Base-by-base conservation (phyloP, 2,797 vertebrate species). In the Lindbergichthys nudifrons region DNA sequence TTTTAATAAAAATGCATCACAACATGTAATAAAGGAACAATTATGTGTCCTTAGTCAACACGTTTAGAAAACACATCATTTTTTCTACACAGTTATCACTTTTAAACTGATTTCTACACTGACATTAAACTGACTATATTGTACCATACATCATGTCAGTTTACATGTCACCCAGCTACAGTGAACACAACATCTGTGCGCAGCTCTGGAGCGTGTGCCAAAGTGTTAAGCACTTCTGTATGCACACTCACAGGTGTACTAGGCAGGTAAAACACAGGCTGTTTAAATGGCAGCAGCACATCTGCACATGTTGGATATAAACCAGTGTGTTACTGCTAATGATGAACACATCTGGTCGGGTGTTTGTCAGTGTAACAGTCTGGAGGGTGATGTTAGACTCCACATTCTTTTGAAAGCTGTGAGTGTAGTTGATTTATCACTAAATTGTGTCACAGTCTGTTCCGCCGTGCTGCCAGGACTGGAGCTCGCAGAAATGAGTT, bases 131-230 rank as follows among this genome's bases (percentile, higher is more conserved):
- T 36, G 32, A 36, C 32, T 36, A 36, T 36, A 36, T 32, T 36
- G 8, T 9, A 9, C 7, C 32, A 36, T 36, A 21, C 36, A 23
- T 41, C 66, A 51, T 14, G 46, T 43, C 43, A 18, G 39, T 26
- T 48, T 42, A 23, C 36, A 51, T 15, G 42, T 52, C 61, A 50
- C 26, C 52, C 64, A 32, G 50, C 39, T 19, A 39, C 48, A 65
- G 36, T 26, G 63, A 52, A 52, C 36, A 54, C 41, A 66, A 66
- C 42, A 46, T 51, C 52, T 46, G 64, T 45, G 42, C 16, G 10
- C 10, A 5, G 4, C 16, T 30, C 41, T 13, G 0, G 1, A 65
- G 16, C 18, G 1, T 0, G 3, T 19, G 41, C 26, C 65, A 21
- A 16, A 1, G 41, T 19, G 13, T 21, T 46, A n/a, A 26, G 64